Base-by-base conservation (phyloP, 2,797 vertebrate genomes). In the Trachops cirrhosus region DNA sequence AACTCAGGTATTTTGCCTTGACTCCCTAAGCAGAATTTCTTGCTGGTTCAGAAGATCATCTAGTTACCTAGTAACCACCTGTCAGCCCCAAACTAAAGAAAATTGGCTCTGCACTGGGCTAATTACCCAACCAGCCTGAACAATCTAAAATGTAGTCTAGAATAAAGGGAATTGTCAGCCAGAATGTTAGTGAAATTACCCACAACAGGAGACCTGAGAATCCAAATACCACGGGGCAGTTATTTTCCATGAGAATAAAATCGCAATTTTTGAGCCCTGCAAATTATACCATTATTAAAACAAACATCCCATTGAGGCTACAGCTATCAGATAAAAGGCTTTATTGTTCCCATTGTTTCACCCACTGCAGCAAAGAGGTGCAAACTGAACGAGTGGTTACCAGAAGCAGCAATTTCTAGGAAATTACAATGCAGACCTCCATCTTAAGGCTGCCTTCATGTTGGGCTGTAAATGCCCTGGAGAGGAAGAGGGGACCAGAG, bases 221-320 rank as follows among this genome's bases (percentile, higher is more conserved):
- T 93, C 95, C 96, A 97, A 98, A 97, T 94, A 93, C 57, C 94
- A 97, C 92, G 0, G 5, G 34, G 54, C 62, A 84, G 32, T 97
- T 97, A 97, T 95, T 98, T 98, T 97, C 97, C 88, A 91, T 22
- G 83, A 97, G 97, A 97, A 98, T 96, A 97, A 98, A 98, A 97
- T 97, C 97, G 95, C 91, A 93, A 95, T 96, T 78, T 80, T 96
- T 96, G 89, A 98, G 80, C 78, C 97, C 96, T 93, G 93, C 82
- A 96, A 97, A 98, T 97, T 82, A 96, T 78, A 95, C 93, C 74
- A 34, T 97, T 98, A 97, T 95, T 98, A 97, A 97, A 97, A 96
- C 94, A 97, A 98, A 97, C 96, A 96, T 93, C 93, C 88, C 94
- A 95, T 96, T 98, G 97, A 97, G 96, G 83, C 97, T 94, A 77